Evolutionary conservation across 2,888 invertebrate genomes (phyloP).

Genomic region (Cotesia congregata): DNA sequence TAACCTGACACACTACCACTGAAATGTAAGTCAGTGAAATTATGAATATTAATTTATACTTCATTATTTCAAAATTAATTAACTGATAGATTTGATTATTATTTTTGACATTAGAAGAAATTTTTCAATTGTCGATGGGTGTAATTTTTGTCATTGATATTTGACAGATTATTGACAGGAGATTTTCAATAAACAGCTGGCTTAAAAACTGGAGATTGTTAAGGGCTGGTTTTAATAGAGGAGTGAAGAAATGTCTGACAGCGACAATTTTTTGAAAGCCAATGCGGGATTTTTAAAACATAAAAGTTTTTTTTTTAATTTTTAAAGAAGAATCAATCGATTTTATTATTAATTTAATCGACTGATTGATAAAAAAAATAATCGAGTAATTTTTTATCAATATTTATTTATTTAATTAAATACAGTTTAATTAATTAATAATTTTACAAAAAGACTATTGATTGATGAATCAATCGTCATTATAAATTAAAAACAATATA

Average conservation of each 20-base stretch:
- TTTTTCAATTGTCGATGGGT: neutral
- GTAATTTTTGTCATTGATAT: neutral
- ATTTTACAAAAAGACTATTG: neutral
- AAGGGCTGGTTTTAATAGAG: too few species aligned
- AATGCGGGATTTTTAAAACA: too few species aligned
- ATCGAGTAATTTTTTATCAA: too few species aligned
- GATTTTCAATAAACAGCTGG: neutral
- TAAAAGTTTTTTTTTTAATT: too few species aligned
- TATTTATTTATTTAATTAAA: neutral
- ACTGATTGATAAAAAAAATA: too few species aligned
- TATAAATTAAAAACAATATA: neutral
- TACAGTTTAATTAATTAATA: neutral
- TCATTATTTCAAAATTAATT: neutral
- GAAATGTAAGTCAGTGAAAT: neutral
- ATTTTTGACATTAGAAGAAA: too few species aligned
- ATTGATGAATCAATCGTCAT: neutral
- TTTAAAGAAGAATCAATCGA: too few species aligned
- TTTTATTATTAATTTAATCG: too few species aligned
- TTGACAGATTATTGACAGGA: neutral
- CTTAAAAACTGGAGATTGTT: neutral
- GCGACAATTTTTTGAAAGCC: too few species aligned
- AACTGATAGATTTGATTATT: neutral
- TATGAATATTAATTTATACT: neutral
- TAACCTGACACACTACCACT: conserved; percentile 12
- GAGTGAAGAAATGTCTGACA: too few species aligned